A percentile compares a stretch with the other conserved stretches of the same genome.
Evolutionary conservation across 2,113 vertebrate genomes (phyloP).

Genomic region (Tiliqua scincoides): DNA sequence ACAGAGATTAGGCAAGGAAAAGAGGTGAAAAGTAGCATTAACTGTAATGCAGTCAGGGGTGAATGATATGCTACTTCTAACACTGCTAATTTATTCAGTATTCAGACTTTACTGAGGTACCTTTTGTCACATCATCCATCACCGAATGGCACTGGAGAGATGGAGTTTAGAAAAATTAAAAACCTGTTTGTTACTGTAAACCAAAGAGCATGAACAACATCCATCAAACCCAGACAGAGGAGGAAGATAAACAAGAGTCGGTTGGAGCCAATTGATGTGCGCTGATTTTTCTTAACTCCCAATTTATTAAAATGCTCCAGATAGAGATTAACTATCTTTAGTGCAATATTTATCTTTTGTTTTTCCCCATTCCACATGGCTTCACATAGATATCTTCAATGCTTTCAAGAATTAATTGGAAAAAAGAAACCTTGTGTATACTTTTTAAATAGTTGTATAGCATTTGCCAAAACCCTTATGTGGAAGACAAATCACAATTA

Average conservation of each 20-base stretch:
- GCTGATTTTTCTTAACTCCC: conserved; percentile 47
- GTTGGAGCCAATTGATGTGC: conserved; percentile 45
- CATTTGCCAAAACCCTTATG: background rate
- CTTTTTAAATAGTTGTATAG: conserved; percentile 22
- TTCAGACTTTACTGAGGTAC: conserved; percentile 52
- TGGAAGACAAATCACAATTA: background rate
- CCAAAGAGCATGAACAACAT: conserved; percentile 61
- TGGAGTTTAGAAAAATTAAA: conserved; percentile 64
- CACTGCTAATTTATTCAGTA: conserved; percentile 58
- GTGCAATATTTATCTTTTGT: conserved; percentile 50
- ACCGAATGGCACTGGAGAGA: conserved; percentile 36
- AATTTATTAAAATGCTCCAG: conserved; percentile 53
- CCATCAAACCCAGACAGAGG: conserved; percentile 60
- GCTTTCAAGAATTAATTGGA: conserved; percentile 32
- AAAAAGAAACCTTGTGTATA: background rate
- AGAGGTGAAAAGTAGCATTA: background rate
- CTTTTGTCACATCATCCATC: conserved; percentile 62
- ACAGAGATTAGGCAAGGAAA: conserved; percentile 35
- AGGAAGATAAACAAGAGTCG: conserved; percentile 47
- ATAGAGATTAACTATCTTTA: conserved; percentile 42
- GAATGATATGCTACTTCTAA: conserved; percentile 28
- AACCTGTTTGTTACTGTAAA: conserved; percentile 62
- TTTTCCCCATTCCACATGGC: conserved; percentile 3
- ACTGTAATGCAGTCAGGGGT: conserved; percentile 26
- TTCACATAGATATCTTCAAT: conserved; percentile 29